A percentile compares a stretch with the other conserved stretches of the same genome.
These are phyloP conservation scores for Channa argus DNA, from an alignment of 2,113 vertebrate species.

Conservation along the genomic window DNA sequence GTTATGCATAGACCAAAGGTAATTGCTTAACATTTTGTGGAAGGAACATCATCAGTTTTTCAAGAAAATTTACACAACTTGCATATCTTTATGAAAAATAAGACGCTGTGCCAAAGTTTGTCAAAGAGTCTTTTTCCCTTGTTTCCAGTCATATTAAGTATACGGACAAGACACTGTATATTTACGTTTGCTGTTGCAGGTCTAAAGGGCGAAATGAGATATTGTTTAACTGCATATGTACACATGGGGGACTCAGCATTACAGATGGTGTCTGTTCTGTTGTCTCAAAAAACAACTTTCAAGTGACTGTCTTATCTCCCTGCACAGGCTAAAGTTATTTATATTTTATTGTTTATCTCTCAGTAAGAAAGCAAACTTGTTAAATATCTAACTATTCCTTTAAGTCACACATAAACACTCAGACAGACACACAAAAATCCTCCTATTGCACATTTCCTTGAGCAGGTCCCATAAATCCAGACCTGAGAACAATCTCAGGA, in stretches of 20 bases:
- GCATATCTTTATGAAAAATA: no score
- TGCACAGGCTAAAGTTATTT: conserved; percentile 85
- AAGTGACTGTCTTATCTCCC: conserved; percentile 85
- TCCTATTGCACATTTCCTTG: conserved; percentile 73
- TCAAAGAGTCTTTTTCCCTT: not conserved
- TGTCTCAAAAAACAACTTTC: conserved; percentile 75
- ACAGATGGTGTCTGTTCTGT: conserved; percentile 45
- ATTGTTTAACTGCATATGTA: conserved; percentile 67
- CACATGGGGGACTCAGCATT: conserved; percentile 63
- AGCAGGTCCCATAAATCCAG: conserved; percentile 81
- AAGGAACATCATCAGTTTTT: no score
- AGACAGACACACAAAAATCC: conserved; percentile 42
- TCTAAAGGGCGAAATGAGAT: conserved; percentile 41
- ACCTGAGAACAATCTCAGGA: conserved; percentile 84
- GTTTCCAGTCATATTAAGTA: not conserved
- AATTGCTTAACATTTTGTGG: no score
- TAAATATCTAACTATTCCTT: conserved; percentile 10
- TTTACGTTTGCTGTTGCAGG: conserved; percentile 68
- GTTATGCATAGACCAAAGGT: no score
- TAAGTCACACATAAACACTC: conserved; percentile 28
- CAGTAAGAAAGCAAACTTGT: not conserved
- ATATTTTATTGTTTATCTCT: conserved; percentile 34
- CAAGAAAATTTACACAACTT: no score
- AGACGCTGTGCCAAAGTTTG: no score
- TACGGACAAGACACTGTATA: not conserved